Base-by-base conservation (phyloP, 2,797 vertebrate species). In the Melanotaenia nigrans region DNA sequence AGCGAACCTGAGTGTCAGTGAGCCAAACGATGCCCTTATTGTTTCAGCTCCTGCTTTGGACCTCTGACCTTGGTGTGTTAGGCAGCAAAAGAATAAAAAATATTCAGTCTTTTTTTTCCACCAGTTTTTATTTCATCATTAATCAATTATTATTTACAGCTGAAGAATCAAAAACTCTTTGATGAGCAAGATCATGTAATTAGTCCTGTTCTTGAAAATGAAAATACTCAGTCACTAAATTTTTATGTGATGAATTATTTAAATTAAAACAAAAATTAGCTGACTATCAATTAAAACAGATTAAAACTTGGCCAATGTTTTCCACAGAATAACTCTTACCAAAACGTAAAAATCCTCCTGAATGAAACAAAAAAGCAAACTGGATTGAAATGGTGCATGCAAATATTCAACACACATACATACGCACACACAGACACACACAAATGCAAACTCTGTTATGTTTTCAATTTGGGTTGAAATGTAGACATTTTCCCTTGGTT, bases 381-480 rank as follows among this genome's bases (percentile, higher is more conserved):
- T 56, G 71, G 73, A 78, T 59, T 75, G 60, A 75, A 83, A 77
- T 59, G 53, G 57, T 78, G 64, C 62, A 61, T 61, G 49, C 68
- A 81, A 65, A 25, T 65, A 13, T 63, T 69, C 40, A 56, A 71
- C 67, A 62, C 63, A 79, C 60, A 69, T 40, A 77, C 12, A 78
- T 62, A 60, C 59, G 67, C 56, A 76, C 22, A 68, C 61, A 62
- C 18, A 36, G 2, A 66, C 51, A 78, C 75, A 84, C 77, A 84
- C 63, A 81, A 64, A 90, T 75, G 83, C 72, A 83, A 75, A 87
- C 77, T 81, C 87, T 92, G 91, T 91, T 92, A 86, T 93, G 90
- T 93, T 93, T 93, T 91, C 90, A 90, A 92, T 92, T 92, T 93
- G 85, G 86, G 86, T 90, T 90, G 85, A 92, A 90, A 90, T 88